Conservation (phyloP, 2,888 invertebrate species). For the Aphodius granarius region DNA sequence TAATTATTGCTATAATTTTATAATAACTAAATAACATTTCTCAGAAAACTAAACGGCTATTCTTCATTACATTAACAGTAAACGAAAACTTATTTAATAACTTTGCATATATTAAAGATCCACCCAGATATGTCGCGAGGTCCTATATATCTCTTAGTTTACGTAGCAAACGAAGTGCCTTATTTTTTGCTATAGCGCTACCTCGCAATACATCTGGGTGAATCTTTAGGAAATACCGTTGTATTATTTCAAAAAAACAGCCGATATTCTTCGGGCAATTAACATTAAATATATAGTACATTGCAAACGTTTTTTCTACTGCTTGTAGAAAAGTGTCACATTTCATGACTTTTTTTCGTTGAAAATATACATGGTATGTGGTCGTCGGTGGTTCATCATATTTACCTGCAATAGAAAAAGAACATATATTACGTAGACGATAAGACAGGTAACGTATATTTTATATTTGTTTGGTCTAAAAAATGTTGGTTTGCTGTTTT, state of each 20-base stretch:
- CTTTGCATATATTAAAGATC: too few species aligned
- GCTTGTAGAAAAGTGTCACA: not conserved
- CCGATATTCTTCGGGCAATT: not conserved
- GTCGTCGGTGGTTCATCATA: not conserved
- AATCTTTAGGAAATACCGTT: not conserved
- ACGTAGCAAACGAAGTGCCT: not conserved
- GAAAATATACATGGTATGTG: not conserved
- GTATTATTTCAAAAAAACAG: not conserved
- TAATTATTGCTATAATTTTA: not conserved
- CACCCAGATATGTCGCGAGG: too few species aligned
- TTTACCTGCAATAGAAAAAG: not conserved
- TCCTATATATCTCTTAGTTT: not conserved
- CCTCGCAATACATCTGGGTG: not conserved
- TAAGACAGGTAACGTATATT: not conserved
- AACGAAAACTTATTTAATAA: too few species aligned
- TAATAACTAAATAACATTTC: not conserved
- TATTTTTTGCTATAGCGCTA: not conserved
- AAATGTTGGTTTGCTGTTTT: not conserved
- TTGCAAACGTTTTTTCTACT: not conserved
- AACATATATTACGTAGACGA: not conserved
- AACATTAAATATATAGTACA: not conserved
- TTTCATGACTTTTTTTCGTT: not conserved
- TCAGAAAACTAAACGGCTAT: not conserved
- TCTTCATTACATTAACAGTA: not conserved
- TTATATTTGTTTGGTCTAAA: not conserved